phyloP scores from a whole-genome alignment of 2,113 vertebrate genomes.

The Tonatia bakeri region DNA sequence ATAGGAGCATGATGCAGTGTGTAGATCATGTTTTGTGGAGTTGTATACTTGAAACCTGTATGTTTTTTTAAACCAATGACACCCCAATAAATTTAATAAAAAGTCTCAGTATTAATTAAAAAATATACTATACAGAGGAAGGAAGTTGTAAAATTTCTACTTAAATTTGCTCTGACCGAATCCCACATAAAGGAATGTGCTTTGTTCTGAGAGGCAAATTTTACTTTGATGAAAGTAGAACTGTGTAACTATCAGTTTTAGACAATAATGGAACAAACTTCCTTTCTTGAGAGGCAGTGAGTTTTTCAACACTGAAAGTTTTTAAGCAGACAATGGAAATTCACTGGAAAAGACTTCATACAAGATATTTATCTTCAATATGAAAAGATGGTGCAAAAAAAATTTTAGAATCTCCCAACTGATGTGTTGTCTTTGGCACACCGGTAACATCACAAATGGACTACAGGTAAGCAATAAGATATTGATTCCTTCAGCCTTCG shows the following conservation, averaged over 20 bases:
- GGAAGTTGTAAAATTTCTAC: neutral
- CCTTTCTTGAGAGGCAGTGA: neutral
- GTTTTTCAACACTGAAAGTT: neutral
- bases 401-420: neutral
- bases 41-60: too few species aligned
- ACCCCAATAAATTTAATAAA: too few species aligned
- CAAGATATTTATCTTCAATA: neutral
- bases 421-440: neutral
- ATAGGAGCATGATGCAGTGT: too few species aligned
- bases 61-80: too few species aligned
- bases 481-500: neutral
- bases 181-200: neutral
- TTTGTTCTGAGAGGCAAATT: neutral
- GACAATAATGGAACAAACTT: neutral
- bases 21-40: too few species aligned
- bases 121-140: neutral
- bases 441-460: slow-evolving; percentile 1
- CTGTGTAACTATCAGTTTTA: neutral
- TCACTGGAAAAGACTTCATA: neutral
- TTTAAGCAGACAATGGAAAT: neutral
- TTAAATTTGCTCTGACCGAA: slow-evolving; percentile 6
- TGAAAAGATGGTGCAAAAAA: neutral
- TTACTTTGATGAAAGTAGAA: slow-evolving; percentile 38
- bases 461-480: neutral
- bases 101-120: neutral